Evolutionary conservation across 2,888 invertebrate genomes (phyloP).

Genomic region (Rhopalosiphum nymphaeae): DNA sequence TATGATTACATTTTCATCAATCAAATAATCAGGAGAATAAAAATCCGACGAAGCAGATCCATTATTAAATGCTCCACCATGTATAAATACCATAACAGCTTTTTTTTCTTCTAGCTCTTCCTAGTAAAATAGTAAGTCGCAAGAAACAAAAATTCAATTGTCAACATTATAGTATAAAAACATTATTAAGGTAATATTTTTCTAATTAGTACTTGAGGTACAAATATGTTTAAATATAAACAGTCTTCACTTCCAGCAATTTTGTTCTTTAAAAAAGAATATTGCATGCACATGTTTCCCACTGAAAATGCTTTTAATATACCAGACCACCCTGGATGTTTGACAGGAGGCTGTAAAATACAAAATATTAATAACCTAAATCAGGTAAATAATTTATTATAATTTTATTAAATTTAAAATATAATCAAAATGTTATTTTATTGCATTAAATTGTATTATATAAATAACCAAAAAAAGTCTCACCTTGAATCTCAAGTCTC

Average conservation of each 20-base stretch:
- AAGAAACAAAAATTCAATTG: background rate
- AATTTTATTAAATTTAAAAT: background rate
- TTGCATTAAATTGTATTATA: background rate
- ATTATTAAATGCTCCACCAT: constrained; percentile 81
- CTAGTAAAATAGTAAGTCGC: background rate
- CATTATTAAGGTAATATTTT: background rate
- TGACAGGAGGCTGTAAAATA: constrained; percentile 65
- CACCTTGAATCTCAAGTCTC: constrained; percentile 65
- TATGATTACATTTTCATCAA: constrained; percentile 78
- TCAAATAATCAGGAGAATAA: constrained; percentile 78
- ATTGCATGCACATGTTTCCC: constrained; percentile 58
- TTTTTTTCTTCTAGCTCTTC: constrained; percentile 71
- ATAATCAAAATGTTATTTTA: background rate
- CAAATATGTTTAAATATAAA: constrained; percentile 64
- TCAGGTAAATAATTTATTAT: background rate
- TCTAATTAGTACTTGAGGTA: constrained; percentile 50
- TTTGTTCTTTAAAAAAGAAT: constrained; percentile 36
- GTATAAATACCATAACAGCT: constrained; percentile 82
- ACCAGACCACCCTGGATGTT: constrained; percentile 65
- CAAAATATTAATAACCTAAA: background rate
- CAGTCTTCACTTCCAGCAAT: constrained; percentile 64
- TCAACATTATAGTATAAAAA: background rate
- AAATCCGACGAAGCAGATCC: constrained; percentile 77
- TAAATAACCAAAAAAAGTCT: background rate
- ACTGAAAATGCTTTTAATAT: constrained; percentile 64